Evolutionary conservation across 2,113 vertebrate genomes (phyloP).

Genomic region (Oncorhynchus clarkii): DNA sequence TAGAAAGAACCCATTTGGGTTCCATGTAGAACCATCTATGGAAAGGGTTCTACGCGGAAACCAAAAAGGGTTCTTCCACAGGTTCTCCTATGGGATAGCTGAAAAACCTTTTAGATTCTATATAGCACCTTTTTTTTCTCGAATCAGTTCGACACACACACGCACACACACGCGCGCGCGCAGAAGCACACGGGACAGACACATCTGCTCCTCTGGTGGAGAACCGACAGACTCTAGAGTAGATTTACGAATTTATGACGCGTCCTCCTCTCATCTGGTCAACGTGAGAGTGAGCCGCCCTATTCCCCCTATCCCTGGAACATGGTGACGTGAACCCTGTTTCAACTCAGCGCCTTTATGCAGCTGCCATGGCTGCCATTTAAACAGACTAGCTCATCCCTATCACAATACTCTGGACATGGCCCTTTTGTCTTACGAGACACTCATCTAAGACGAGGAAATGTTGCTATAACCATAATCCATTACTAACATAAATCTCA

Average conservation of each 20-base stretch:
- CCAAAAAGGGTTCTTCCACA: too few relatives aligned
- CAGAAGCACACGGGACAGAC: conserved; percentile 17
- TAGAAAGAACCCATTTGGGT: too few relatives aligned
- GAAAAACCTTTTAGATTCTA: too few relatives aligned
- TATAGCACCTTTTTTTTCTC: too few relatives aligned
- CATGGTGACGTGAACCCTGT: conserved; percentile 72
- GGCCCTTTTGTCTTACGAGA: conserved; percentile 46
- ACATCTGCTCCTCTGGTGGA: conserved; percentile 57
- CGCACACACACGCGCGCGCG: not conserved
- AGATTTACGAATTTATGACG: conserved; percentile 53
- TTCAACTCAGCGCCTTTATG: conserved; percentile 74
- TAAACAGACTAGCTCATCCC: conserved; percentile 60
- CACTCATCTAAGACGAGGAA: conserved; percentile 55
- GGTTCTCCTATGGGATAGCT: too few relatives aligned
- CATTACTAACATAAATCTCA: not conserved
- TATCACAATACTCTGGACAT: conserved; percentile 28
- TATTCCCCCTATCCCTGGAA: conserved; percentile 58
- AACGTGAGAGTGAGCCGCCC: conserved; percentile 52
- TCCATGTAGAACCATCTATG: too few relatives aligned
- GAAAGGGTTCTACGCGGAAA: too few relatives aligned
- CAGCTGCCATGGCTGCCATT: conserved; percentile 65
- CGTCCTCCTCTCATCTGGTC: conserved; percentile 67
- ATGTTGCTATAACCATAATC: conserved; percentile 4
- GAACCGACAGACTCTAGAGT: conserved; percentile 42
- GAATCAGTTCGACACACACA: not conserved